Conservation (phyloP, 2,888 invertebrate species). For the Eutolmus rufibarbis region DNA sequence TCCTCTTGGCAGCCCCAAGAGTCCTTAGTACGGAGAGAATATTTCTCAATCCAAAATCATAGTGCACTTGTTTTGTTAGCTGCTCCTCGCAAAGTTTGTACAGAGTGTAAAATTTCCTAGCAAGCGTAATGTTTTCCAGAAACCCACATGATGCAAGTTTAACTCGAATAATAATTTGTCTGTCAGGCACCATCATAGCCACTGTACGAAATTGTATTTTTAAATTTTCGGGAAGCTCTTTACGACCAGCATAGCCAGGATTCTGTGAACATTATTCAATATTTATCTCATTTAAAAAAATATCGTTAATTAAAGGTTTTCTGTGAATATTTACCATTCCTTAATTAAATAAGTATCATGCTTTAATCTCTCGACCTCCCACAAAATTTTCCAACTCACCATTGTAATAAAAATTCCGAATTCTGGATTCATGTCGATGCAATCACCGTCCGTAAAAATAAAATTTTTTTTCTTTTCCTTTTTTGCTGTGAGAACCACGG, state of each 20-base stretch:
- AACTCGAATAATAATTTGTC: constrained; percentile 96
- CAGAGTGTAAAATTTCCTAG: constrained; percentile 94
- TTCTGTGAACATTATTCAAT: constrained; percentile 70
- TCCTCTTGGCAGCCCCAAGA: constrained; percentile 89
- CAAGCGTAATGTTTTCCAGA: constrained; percentile 91
- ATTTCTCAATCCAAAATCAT: constrained; percentile 95
- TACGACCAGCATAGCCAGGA: constrained; percentile 96
- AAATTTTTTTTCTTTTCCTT: constrained; percentile 92
- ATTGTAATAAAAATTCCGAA: constrained; percentile 98
- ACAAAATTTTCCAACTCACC: constrained; percentile 67
- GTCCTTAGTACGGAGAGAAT: constrained; percentile 93
- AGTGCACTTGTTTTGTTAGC: constrained; percentile 96
- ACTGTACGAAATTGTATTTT: constrained; percentile 98
- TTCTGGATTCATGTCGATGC: constrained; percentile 90
- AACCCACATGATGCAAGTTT: constrained; percentile 97
- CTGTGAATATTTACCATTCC: not conserved
- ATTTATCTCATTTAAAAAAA: not conserved
- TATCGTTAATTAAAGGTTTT: not conserved
- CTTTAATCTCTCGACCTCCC: not conserved
- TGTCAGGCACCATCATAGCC: constrained; percentile 98
- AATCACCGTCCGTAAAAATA: constrained; percentile 93
- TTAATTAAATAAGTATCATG: not conserved
- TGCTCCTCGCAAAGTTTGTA: constrained; percentile 98
- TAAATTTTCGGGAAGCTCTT: constrained; percentile 94
- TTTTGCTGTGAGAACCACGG: constrained; percentile 89